A percentile compares a stretch with the other conserved stretches of the same genome.
phyloP scores from a whole-genome alignment of 2,888 invertebrate genomes.

The Uropetala carovei region DNA sequence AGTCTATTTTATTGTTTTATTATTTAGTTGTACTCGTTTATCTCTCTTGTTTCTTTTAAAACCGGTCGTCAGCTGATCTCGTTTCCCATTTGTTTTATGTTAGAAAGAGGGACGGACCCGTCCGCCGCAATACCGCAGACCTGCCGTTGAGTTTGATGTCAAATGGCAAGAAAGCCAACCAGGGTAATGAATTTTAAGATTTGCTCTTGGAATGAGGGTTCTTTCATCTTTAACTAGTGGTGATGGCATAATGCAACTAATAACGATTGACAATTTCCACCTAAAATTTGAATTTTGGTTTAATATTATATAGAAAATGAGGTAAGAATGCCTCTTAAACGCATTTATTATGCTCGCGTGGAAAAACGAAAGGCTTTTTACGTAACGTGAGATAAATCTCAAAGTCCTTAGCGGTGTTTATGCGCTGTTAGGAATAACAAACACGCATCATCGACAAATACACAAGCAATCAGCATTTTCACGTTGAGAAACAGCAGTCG shows the following conservation, averaged over 20 bases:
- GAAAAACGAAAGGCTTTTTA: too few relatives aligned
- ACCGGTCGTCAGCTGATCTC: neutral
- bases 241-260: neutral
- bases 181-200: neutral
- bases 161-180: slow-evolving; percentile 11
- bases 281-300: too few relatives aligned
- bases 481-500: too few relatives aligned
- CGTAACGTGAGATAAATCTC: too few relatives aligned
- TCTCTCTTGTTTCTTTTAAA: neutral
- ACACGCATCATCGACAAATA: too few relatives aligned
- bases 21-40: neutral
- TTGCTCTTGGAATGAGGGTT: neutral
- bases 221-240: neutral
- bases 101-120: neutral
- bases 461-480: too few relatives aligned
- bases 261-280: neutral
- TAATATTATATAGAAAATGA: too few relatives aligned
- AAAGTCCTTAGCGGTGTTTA: too few relatives aligned
- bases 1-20: neutral
- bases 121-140: neutral
- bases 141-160: slow-evolving; percentile 19
- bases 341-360: too few relatives aligned
- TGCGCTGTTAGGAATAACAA: too few relatives aligned
- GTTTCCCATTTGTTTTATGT: slow-evolving; percentile 7
- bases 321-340: too few relatives aligned